Evolutionary conservation across 2,888 invertebrate genomes (phyloP).

Genomic region (Conistra vaccinii): DNA sequence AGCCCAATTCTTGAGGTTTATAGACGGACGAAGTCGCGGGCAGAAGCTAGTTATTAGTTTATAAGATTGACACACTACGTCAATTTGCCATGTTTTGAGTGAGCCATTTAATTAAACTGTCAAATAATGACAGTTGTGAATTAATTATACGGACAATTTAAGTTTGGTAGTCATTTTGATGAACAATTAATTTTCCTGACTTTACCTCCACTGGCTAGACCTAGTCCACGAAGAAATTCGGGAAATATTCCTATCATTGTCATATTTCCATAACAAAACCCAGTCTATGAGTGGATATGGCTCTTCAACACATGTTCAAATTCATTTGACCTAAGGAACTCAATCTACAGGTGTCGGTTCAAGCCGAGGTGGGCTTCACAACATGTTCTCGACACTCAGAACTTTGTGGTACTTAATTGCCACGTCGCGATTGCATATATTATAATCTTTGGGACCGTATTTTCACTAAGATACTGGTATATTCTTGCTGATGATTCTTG

Average conservation of each 20-base stretch:
- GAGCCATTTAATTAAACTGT: background rate
- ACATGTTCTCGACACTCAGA: background rate
- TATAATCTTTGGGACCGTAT: background rate
- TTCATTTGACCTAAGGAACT: constrained; percentile 6
- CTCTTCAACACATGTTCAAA: background rate
- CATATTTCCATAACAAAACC: background rate
- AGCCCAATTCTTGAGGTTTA: no score
- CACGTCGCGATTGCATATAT: background rate
- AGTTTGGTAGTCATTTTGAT: background rate
- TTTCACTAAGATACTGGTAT: background rate
- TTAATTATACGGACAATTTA: background rate
- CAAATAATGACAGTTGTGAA: background rate
- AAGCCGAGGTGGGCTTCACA: background rate
- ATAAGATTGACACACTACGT: background rate
- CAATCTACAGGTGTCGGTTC: constrained; percentile 46
- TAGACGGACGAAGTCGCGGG: no score
- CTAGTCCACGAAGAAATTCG: background rate
- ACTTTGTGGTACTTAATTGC: background rate
- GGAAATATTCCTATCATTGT: background rate
- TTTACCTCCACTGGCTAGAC: background rate
- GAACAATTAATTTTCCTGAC: background rate
- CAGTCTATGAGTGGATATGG: background rate
- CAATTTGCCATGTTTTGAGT: background rate
- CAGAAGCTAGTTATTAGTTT: background rate
- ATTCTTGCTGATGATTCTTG: no score